These are phyloP conservation scores for Hololepta plana DNA, from an alignment of 2,888 invertebrate genomes.

Conservation along the genomic window DNA sequence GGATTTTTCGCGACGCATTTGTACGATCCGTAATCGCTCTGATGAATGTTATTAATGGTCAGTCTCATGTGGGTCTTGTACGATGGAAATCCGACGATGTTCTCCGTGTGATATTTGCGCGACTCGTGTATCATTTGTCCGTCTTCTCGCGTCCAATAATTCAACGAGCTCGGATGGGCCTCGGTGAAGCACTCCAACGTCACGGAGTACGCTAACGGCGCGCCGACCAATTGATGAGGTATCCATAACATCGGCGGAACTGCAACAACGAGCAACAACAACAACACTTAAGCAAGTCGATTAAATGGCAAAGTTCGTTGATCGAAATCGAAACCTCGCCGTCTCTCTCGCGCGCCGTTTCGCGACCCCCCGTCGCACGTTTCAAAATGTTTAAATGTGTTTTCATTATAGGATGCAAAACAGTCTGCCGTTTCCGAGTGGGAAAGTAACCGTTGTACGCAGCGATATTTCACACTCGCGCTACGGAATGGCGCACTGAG, in stretches of 20 bases:
- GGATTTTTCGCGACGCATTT: constrained; percentile 84
- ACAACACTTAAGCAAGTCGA: constrained; percentile 1
- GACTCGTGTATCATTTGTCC: constrained; percentile 81
- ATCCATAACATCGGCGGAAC: constrained; percentile 88
- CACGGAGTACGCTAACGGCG: constrained; percentile 64
- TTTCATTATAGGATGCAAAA: constrained; percentile 27
- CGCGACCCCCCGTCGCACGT: constrained; percentile 4
- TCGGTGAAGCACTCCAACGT: constrained; percentile 80
- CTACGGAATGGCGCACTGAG: constrained; percentile 13
- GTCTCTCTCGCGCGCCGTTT: constrained; percentile 2
- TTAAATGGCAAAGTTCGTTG: constrained; percentile 3
- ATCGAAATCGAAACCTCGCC: constrained; percentile 4
- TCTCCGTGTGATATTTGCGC: constrained; percentile 61
- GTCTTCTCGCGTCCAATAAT: constrained; percentile 79
- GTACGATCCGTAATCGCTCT: constrained; percentile 70
- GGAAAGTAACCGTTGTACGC: constrained; percentile 16
- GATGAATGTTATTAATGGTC: constrained; percentile 58
- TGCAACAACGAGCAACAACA: constrained; percentile 25
- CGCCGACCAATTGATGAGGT: constrained; percentile 77
- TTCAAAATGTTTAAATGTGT: constrained; percentile 19
- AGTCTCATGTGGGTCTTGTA: constrained; percentile 82
- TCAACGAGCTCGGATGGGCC: constrained; percentile 78
- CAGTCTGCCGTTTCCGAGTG: constrained; percentile 18
- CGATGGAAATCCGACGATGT: constrained; percentile 44
- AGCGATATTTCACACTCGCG: constrained; percentile 18